Percentiles rank a stretch among this genome's conserved stretches.
Conservation (phyloP, 2,888 invertebrate species). For the Bellardia pandia region DNA sequence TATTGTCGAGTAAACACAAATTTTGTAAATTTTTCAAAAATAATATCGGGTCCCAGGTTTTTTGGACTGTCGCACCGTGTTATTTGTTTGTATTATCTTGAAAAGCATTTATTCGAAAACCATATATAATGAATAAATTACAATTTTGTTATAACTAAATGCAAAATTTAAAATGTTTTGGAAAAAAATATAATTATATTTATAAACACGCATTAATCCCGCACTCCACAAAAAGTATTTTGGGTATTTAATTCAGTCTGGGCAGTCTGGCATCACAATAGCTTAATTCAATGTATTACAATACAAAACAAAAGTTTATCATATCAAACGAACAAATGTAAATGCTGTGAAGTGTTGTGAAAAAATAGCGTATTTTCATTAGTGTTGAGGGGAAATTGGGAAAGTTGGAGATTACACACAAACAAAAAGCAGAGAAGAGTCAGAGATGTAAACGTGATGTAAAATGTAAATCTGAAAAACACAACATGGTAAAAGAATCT, state of each 20-base stretch:
- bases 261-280: constrained; percentile 18
- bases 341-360: constrained; percentile 11
- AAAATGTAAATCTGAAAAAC: constrained; percentile 36
- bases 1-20: no score
- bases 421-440: constrained; percentile 14
- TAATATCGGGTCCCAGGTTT: no score
- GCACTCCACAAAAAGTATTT: neutral
- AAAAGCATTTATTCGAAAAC: no score
- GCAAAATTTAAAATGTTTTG: no score
- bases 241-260: neutral
- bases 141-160: no score
- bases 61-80: no score
- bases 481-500: neutral
- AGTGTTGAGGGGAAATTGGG: constrained; percentile 59
- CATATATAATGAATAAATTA: no score
- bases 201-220: no score
- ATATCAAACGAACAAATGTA: constrained; percentile 29
- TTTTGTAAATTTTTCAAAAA: no score
- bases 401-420: constrained; percentile 32
- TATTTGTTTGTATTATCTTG: no score
- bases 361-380: constrained; percentile 41
- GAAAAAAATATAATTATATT: no score
- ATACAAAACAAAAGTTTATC: neutral
- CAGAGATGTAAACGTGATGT: constrained; percentile 46
- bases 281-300: neutral